Conservation (phyloP, 2,113 vertebrate species). For the Brevimyrus niger region DNA sequence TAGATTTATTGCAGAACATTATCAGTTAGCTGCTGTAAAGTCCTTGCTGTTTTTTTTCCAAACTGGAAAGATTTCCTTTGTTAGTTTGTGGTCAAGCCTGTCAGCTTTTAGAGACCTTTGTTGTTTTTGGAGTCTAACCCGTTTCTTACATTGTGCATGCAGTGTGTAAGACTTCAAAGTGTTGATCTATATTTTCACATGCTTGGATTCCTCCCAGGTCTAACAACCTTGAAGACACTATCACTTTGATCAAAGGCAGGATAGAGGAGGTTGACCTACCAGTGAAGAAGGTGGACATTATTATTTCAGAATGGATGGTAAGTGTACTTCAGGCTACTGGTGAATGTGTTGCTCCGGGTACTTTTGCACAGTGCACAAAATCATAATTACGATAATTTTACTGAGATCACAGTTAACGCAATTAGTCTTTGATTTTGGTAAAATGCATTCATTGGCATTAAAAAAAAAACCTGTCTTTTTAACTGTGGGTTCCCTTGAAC, state of each 20-base stretch:
- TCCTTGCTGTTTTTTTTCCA: background rate
- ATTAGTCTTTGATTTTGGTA: background rate
- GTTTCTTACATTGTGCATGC: background rate
- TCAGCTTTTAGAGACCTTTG: background rate
- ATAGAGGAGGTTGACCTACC: slow-evolving; percentile 88
- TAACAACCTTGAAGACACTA: slow-evolving; percentile 77
- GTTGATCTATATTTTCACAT: background rate
- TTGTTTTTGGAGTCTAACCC: background rate
- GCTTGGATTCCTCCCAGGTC: slow-evolving; percentile 54
- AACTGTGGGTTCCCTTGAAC: background rate
- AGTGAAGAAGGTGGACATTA: slow-evolving; percentile 85
- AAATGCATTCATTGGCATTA: background rate
- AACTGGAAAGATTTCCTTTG: background rate
- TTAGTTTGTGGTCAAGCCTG: background rate
- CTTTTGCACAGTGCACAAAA: background rate
- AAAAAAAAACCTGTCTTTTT: background rate
- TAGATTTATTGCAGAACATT: background rate
- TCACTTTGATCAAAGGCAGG: slow-evolving; percentile 84
- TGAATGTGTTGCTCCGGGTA: background rate
- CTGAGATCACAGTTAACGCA: background rate
- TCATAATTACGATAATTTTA: background rate
- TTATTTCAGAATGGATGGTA: slow-evolving; percentile 99
- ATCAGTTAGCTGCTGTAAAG: background rate
- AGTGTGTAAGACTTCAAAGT: background rate
- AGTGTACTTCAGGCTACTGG: slow-evolving; percentile 43